Evolutionary conservation across 2,888 invertebrate genomes (phyloP).

Genomic region (Eilema griseolum): DNA sequence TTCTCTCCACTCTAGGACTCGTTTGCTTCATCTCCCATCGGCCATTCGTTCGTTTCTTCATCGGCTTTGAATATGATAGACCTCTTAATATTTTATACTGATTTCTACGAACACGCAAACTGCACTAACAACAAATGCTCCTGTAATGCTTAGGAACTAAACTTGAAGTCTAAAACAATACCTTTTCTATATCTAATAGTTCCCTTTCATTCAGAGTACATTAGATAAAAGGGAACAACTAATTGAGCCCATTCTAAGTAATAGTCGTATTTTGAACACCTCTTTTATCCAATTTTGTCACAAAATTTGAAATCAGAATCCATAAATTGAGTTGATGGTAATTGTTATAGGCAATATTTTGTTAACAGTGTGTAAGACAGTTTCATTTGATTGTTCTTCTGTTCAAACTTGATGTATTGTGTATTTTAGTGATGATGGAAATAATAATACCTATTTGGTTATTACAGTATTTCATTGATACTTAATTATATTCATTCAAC

Average conservation of each 20-base stretch:
- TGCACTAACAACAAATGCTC: conserved; percentile 36
- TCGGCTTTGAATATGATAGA: too few species aligned
- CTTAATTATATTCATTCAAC: too few species aligned
- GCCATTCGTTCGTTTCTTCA: too few species aligned
- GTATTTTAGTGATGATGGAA: not conserved
- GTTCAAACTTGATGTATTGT: not conserved
- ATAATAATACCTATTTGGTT: not conserved
- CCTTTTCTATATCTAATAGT: conserved; percentile 51
- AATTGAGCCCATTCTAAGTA: conserved; percentile 58
- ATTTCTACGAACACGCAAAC: conserved; percentile 43
- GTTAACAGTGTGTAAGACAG: conserved; percentile 19
- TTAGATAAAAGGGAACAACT: conserved; percentile 43
- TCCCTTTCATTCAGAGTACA: conserved; percentile 50
- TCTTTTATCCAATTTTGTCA: conserved; percentile 43
- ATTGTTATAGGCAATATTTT: conserved; percentile 30
- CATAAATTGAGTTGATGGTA: conserved; percentile 43
- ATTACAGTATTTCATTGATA: too few species aligned
- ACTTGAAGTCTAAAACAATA: conserved; percentile 55
- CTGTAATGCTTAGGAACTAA: conserved; percentile 37
- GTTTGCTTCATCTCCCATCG: too few species aligned
- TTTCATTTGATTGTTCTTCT: not conserved
- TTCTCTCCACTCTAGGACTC: too few species aligned
- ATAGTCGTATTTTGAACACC: conserved; percentile 40
- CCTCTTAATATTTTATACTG: conserved; percentile 17
- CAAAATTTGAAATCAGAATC: conserved; percentile 40